Evolutionary conservation across 2,888 invertebrate species (phyloP).

Genomic region (Oxycera nigricornis): DNA sequence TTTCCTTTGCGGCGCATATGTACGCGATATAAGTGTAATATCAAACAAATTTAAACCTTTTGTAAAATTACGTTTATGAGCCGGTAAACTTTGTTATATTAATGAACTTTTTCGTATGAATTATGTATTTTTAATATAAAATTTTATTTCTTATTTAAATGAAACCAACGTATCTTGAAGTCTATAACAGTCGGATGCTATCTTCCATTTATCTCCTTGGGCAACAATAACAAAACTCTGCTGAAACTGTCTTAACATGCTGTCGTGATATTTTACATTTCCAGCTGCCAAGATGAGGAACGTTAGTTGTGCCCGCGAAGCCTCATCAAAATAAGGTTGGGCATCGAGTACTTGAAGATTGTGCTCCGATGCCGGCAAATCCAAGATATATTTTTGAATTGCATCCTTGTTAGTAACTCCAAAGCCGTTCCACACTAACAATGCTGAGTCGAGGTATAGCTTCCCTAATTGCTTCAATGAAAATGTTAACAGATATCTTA

Average conservation of each 20-base stretch:
- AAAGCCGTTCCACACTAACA: slow-evolving; percentile 94
- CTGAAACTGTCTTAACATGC: slow-evolving; percentile 73
- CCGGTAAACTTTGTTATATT: too few species aligned
- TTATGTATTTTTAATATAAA: too few species aligned
- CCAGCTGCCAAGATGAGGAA: slow-evolving; percentile 86
- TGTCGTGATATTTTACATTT: slow-evolving; percentile 74
- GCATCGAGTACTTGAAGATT: slow-evolving; percentile 81
- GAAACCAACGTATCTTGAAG: slow-evolving; percentile 70
- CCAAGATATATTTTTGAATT: slow-evolving; percentile 85
- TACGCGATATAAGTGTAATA: too few species aligned
- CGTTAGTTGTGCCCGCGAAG: slow-evolving; percentile 78
- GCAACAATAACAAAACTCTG: slow-evolving; percentile 89
- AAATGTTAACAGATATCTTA: background rate
- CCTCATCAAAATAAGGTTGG: slow-evolving; percentile 81
- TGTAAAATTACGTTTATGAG: too few species aligned
- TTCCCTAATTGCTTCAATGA: slow-evolving; percentile 71
- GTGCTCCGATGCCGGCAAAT: slow-evolving; percentile 83
- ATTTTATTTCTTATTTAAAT: too few species aligned
- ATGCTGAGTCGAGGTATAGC: slow-evolving; percentile 82
- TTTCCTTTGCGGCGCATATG: too few species aligned
- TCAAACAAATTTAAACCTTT: too few species aligned
- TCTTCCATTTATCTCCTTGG: slow-evolving; percentile 91
- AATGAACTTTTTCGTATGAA: too few species aligned
- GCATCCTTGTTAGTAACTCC: slow-evolving; percentile 79
- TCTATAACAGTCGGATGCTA: slow-evolving; percentile 87